Conservation (phyloP, 2,888 invertebrate genomes). For the Leucania comma region DNA sequence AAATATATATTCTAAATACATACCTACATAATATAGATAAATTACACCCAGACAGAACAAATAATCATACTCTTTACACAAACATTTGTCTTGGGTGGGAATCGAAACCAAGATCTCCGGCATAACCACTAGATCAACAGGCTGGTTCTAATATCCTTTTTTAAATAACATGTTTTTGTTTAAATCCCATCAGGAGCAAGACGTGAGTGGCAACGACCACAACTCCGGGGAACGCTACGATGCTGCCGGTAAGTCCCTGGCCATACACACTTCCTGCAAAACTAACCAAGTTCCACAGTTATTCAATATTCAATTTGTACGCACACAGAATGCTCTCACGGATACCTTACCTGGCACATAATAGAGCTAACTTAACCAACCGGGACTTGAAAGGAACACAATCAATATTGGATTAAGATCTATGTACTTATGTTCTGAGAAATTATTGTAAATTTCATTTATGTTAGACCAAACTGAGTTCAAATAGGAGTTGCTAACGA, state of each 20-base stretch:
- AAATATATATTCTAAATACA: no score
- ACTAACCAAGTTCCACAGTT: slow-evolving; percentile 56
- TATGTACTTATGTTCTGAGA: slow-evolving; percentile 4
- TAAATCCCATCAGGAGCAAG: slow-evolving; percentile 78
- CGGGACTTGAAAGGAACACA: slow-evolving; percentile 45
- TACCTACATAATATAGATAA: no score
- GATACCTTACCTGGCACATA: slow-evolving; percentile 65
- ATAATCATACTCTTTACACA: no score
- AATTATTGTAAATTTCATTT: background rate
- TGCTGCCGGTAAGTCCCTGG: slow-evolving; percentile 75
- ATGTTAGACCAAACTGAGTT: background rate
- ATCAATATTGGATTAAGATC: slow-evolving; percentile 63
- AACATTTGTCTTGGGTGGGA: no score
- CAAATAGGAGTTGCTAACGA: background rate
- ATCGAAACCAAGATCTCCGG: no score
- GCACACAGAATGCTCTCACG: slow-evolving; percentile 66
- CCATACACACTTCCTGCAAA: slow-evolving; percentile 48
- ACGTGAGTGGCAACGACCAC: slow-evolving; percentile 75
- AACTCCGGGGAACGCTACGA: slow-evolving; percentile 78
- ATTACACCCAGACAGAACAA: no score
- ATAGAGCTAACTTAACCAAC: slow-evolving; percentile 43
- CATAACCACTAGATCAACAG: no score
- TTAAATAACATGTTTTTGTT: slow-evolving; percentile 1
- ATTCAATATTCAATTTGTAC: slow-evolving; percentile 60
- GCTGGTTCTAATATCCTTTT: background rate